A percentile compares a stretch with the other conserved stretches of the same genome.
These are phyloP conservation scores for Caenorhabditis sinica DNA, from an alignment of 2,888 invertebrate species.

Conservation along the genomic window DNA sequence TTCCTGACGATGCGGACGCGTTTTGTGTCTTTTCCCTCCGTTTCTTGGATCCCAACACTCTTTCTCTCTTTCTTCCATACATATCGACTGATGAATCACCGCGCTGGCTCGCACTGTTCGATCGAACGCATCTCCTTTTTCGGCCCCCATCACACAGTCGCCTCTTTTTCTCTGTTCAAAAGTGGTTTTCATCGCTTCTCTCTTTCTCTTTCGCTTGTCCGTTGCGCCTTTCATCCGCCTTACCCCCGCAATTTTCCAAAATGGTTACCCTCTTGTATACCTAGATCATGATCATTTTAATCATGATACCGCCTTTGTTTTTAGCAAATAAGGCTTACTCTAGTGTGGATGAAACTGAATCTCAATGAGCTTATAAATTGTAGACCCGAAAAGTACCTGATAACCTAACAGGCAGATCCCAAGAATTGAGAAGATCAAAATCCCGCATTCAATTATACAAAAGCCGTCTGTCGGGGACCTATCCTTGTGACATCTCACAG, in stretches of 20 bases:
- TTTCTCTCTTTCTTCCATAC: constrained; percentile 21
- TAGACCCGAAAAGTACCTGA: too few relatives aligned
- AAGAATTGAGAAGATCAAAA: not conserved
- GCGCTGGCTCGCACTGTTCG: constrained; percentile 39
- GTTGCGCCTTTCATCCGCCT: constrained; percentile 28
- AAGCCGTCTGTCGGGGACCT: not conserved
- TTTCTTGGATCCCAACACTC: constrained; percentile 14
- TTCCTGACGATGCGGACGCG: constrained; percentile 34
- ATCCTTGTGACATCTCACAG: constrained; percentile 17
- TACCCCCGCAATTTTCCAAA: not conserved
- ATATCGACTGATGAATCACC: constrained; percentile 59
- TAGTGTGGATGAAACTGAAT: too few relatives aligned
- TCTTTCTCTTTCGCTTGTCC: constrained; percentile 2
- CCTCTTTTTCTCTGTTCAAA: constrained; percentile 21
- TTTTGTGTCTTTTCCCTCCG: constrained; percentile 6
- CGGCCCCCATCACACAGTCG: constrained; percentile 26
- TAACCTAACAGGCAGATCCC: too few relatives aligned
- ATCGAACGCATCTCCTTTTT: constrained; percentile 46
- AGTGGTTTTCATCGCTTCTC: constrained; percentile 51
- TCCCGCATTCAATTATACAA: not conserved
- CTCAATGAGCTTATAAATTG: too few relatives aligned
- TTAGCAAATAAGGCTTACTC: too few relatives aligned
- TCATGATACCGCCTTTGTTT: not conserved
- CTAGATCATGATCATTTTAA: constrained; percentile 7
- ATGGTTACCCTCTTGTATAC: not conserved